These are phyloP conservation scores for Fragum whitleyi DNA, from an alignment of 2,888 invertebrate species.

Conservation along the genomic window DNA sequence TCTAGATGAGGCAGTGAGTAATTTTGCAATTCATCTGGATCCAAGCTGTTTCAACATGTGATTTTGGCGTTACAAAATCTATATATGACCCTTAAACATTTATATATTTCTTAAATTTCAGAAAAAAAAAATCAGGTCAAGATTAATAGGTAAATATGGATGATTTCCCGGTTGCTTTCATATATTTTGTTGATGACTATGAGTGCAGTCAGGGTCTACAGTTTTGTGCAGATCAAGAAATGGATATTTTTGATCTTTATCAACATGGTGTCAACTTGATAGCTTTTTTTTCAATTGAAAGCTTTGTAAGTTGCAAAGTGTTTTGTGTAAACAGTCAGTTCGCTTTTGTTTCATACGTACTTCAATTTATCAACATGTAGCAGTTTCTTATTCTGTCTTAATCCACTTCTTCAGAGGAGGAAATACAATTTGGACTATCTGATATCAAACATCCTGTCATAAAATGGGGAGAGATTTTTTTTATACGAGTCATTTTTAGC, in stretches of 20 bases:
- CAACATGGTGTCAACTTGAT: constrained; percentile 27
- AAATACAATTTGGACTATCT: no score
- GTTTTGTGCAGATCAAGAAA: constrained; percentile 12
- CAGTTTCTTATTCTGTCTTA: no score
- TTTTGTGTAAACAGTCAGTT: constrained; percentile 21
- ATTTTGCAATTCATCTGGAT: no score
- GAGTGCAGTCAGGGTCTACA: constrained; percentile 31
- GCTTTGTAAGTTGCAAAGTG: constrained; percentile 14
- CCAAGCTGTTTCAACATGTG: background rate
- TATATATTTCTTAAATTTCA: no score
- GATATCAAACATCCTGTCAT: no score
- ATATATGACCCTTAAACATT: no score
- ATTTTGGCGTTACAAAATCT: no score
- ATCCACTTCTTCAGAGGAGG: no score
- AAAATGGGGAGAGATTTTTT: no score
- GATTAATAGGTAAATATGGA: constrained; percentile 18
- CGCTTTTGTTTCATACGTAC: constrained; percentile 11
- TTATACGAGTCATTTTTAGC: no score
- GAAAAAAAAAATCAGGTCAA: no score
- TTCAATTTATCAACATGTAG: constrained; percentile 24
- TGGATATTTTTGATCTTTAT: constrained; percentile 25
- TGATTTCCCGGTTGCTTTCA: constrained; percentile 28
- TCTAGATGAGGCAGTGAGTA: no score
- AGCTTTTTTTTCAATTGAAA: constrained; percentile 17
- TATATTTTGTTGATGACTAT: constrained; percentile 24